phyloP scores from a whole-genome alignment of 2,113 vertebrate species.

The Pithys albifrons region DNA sequence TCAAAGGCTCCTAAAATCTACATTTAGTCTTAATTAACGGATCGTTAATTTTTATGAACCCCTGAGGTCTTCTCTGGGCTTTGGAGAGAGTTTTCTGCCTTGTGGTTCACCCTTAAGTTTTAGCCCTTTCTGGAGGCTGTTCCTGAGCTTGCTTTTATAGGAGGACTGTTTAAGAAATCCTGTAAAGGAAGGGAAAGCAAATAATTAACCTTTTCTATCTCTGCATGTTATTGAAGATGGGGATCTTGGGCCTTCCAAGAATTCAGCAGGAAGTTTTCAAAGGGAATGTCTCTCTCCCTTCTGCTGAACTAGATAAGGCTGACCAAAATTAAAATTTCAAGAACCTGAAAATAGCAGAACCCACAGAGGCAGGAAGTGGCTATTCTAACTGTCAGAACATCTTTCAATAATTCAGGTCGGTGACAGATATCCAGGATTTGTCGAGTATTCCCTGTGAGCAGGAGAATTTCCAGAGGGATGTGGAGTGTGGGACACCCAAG shows the following conservation, averaged over 20 bases:
- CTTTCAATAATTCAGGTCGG: slow-evolving; percentile 66
- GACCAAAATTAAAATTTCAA: neutral
- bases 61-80: neutral
- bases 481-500: slow-evolving; percentile 32
- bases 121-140: neutral
- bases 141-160: neutral
- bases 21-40: neutral
- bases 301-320: neutral
- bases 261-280: neutral
- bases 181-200: neutral
- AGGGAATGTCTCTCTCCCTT: neutral
- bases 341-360: neutral
- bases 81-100: neutral
- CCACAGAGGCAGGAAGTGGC: neutral
- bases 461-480: slow-evolving; percentile 3
- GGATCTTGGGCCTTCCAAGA: neutral
- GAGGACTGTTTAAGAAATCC: neutral
- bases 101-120: neutral
- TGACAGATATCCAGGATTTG: slow-evolving; percentile 76
- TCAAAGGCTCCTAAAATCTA: neutral
- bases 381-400: slow-evolving; percentile 22
- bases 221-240: neutral
- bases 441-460: slow-evolving; percentile 73
- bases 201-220: neutral
- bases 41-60: neutral